These are phyloP conservation scores for Cordilura impudica DNA, from an alignment of 2,888 invertebrate species.

Conservation along the genomic window DNA sequence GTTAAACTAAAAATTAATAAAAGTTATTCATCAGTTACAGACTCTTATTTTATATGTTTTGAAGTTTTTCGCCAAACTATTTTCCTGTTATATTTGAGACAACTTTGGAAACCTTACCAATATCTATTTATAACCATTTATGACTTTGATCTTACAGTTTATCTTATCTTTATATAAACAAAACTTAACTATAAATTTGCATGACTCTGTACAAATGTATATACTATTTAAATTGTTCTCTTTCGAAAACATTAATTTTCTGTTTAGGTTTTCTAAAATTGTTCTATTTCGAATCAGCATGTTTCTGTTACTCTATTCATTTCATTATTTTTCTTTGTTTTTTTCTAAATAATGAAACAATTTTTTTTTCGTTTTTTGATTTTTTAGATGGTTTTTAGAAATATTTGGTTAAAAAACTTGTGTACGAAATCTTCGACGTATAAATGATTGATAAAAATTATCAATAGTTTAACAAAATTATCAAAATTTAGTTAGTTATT, in stretches of 20 bases:
- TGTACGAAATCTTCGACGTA: not conserved
- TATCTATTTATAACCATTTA: too few species aligned
- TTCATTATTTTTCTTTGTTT: not conserved
- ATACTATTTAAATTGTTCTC: too few species aligned
- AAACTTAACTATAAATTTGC: too few species aligned
- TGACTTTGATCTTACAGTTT: too few species aligned
- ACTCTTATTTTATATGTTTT: too few species aligned
- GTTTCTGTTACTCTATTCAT: slow-evolving; percentile 7
- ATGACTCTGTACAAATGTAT: too few species aligned
- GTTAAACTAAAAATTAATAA: too few species aligned
- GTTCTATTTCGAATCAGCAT: not conserved
- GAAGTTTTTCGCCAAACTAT: too few species aligned
- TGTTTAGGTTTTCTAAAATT: not conserved
- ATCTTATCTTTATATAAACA: too few species aligned
- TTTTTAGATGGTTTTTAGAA: slow-evolving; percentile 75
- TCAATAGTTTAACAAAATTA: not conserved
- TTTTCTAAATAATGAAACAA: slow-evolving; percentile 8
- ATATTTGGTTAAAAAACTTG: slow-evolving; percentile 71
- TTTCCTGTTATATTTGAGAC: too few species aligned
- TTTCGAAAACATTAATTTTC: not conserved
- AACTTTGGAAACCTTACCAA: too few species aligned
- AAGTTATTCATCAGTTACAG: too few species aligned
- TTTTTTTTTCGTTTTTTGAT: slow-evolving; percentile 63
- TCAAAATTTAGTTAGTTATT: not conserved
- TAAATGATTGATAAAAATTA: not conserved